Evolutionary conservation across 2,888 invertebrate species (phyloP).

Genomic region (Synergus japonicus): DNA sequence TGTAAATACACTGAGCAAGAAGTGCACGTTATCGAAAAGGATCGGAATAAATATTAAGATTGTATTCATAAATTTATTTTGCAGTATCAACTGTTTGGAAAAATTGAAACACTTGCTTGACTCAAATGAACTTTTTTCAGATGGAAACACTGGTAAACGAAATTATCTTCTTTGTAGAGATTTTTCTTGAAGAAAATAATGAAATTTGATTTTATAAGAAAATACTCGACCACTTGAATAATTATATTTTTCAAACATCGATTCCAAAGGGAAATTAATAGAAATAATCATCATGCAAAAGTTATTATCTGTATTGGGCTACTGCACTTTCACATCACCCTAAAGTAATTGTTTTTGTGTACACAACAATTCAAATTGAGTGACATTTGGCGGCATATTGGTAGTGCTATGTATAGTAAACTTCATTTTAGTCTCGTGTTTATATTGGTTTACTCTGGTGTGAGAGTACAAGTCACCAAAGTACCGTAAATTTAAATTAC

Average conservation of each 20-base stretch:
- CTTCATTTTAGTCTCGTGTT: conserved; percentile 51
- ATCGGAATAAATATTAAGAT: conserved; percentile 12
- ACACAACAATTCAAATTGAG: conserved; percentile 13
- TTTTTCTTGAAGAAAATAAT: too few relatives aligned
- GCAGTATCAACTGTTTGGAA: not conserved
- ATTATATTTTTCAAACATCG: not conserved
- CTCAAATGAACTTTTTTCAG: too few relatives aligned
- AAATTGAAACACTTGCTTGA: not conserved
- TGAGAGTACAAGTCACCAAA: conserved; percentile 55
- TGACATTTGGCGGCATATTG: conserved; percentile 18
- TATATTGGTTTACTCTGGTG: conserved; percentile 56
- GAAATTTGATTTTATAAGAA: too few relatives aligned
- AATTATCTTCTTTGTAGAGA: too few relatives aligned
- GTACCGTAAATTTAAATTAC: conserved; percentile 58
- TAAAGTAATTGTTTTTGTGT: conserved; percentile 17
- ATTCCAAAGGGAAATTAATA: not conserved
- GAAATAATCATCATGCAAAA: not conserved
- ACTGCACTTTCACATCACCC: not conserved
- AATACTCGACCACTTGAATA: not conserved
- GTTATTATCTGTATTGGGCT: not conserved
- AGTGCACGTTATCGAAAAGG: conserved; percentile 27
- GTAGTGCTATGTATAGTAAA: not conserved
- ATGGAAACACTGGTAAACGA: too few relatives aligned
- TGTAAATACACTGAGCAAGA: conserved; percentile 17
- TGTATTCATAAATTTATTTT: not conserved